phyloP scores from a whole-genome alignment of 2,113 vertebrate genomes.

The Catagonus wagneri region DNA sequence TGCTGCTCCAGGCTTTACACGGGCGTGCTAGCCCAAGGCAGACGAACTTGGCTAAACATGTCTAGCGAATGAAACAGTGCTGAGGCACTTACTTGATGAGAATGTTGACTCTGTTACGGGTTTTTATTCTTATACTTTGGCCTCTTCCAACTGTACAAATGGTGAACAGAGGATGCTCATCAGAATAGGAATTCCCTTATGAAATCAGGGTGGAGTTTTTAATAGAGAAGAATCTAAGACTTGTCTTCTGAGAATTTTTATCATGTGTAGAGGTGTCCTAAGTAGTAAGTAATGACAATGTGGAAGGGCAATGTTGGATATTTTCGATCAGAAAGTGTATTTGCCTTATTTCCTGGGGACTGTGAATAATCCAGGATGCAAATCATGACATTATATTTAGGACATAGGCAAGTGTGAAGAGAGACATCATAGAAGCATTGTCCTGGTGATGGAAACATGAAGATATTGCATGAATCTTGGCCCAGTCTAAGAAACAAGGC shows the following conservation, averaged over 20 bases:
- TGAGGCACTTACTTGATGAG: not conserved
- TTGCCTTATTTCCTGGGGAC: slow-evolving; percentile 68
- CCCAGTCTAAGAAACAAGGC: not conserved
- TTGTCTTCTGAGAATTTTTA: slow-evolving; percentile 50
- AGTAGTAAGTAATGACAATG: slow-evolving; percentile 71
- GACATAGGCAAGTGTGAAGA: slow-evolving; percentile 51
- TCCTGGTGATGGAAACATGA: slow-evolving; percentile 75
- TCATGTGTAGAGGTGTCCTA: slow-evolving; percentile 22
- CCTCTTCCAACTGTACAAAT: not conserved
- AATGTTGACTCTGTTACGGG: not conserved
- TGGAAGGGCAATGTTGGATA: slow-evolving; percentile 45
- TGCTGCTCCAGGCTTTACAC: not conserved
- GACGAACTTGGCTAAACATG: not conserved
- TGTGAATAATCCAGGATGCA: slow-evolving; percentile 68
- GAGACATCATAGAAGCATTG: slow-evolving; percentile 66
- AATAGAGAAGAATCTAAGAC: not conserved
- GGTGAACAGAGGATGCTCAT: not conserved
- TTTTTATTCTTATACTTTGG: not conserved
- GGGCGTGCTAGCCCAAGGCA: not conserved
- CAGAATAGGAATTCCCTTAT: slow-evolving; percentile 22
- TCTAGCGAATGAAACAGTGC: not conserved
- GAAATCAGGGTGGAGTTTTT: slow-evolving; percentile 54
- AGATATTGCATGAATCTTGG: slow-evolving; percentile 56
- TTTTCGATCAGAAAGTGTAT: slow-evolving; percentile 68
- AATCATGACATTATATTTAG: slow-evolving; percentile 58